Evolutionary conservation across 2,113 vertebrate genomes (phyloP).

Genomic region (Paraplagusia blochii): DNA sequence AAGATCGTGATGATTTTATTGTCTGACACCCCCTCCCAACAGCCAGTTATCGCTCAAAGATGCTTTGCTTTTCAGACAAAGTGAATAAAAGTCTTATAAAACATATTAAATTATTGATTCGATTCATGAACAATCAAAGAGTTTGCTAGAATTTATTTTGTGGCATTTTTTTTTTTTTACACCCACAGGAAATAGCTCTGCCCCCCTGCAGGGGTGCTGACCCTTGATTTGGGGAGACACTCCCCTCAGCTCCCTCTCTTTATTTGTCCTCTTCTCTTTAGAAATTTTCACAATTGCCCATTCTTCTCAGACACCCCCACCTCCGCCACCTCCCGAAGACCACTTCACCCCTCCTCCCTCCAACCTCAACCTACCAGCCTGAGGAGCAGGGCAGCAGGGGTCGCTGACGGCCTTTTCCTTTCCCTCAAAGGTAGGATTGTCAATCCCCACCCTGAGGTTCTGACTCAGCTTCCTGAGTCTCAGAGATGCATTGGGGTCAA

Average conservation of each 20-base stretch:
- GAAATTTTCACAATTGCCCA: constrained; percentile 10
- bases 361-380: constrained; percentile 48
- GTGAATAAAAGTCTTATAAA: too few relatives aligned
- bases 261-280: constrained; percentile 39
- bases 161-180: too few relatives aligned
- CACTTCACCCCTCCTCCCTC: background rate
- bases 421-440: constrained; percentile 92
- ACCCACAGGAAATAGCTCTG: too few relatives aligned
- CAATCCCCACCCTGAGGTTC: constrained; percentile 88
- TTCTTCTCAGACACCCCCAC: constrained; percentile 24
- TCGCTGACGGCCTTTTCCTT: constrained; percentile 82
- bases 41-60: too few relatives aligned
- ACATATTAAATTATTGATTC: too few relatives aligned
- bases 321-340: constrained; percentile 13
- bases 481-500: constrained; percentile 87
- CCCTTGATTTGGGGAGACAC: too few relatives aligned
- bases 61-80: too few relatives aligned
- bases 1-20: background rate
- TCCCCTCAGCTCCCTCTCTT: constrained; percentile 11
- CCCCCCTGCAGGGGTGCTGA: too few relatives aligned
- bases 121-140: too few relatives aligned
- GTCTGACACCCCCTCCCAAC: too few relatives aligned
- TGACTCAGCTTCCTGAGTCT: constrained; percentile 90
- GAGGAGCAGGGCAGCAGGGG: constrained; percentile 66
- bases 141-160: too few relatives aligned